phyloP scores from a whole-genome alignment of 2,797 vertebrate species.

The Falco peregrinus region DNA sequence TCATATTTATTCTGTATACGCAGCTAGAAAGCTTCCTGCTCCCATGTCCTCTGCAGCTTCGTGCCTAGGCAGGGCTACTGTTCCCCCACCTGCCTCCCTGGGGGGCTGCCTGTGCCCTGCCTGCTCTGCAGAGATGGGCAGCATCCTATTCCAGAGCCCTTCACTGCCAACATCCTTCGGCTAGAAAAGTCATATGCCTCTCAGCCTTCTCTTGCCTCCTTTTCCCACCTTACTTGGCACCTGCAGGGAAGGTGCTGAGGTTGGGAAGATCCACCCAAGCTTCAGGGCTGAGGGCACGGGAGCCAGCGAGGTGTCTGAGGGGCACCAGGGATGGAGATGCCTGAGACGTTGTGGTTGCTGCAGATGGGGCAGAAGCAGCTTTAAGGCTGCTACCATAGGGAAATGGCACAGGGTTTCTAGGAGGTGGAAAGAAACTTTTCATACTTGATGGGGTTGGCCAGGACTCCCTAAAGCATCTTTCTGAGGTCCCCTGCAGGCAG shows the following conservation, averaged over 20 bases:
- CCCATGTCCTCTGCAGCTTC: neutral
- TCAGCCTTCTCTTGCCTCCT: neutral
- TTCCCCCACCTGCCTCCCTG: neutral
- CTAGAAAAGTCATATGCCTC: neutral
- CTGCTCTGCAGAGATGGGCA: neutral
- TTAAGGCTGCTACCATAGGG: neutral
- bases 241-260: neutral
- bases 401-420: neutral
- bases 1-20: neutral
- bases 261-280: neutral
- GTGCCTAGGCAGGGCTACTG: neutral
- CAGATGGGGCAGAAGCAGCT: neutral
- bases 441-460: neutral
- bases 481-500: neutral
- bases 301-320: neutral
- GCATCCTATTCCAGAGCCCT: neutral
- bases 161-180: neutral
- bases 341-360: accelerated
- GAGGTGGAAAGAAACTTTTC: neutral
- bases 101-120: neutral
- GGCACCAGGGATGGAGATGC: neutral
- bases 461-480: neutral
- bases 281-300: neutral
- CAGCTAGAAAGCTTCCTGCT: neutral
- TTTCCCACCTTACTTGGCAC: accelerated